Percentiles rank a stretch among this genome's conserved stretches.
phyloP scores from a whole-genome alignment of 1,140 invertebrate species.

The Vanessa tameamea region DNA sequence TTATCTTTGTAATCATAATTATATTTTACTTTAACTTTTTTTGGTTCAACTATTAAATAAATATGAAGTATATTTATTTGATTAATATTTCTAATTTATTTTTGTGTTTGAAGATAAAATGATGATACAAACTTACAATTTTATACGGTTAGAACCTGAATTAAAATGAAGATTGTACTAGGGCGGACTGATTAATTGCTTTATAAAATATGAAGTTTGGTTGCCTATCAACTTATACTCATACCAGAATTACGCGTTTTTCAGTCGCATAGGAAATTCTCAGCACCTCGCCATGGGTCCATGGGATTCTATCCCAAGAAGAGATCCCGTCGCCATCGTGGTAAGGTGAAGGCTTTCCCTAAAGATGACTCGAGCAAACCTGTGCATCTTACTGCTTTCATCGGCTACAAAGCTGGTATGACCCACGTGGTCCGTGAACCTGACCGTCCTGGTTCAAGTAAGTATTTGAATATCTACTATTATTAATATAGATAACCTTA shows the following conservation, averaged over 20 bases:
- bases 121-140: conserved; percentile 63
- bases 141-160: conserved; percentile 79
- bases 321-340: conserved; percentile 95
- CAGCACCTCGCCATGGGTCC: conserved; percentile 99
- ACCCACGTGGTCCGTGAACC: conserved; percentile 99
- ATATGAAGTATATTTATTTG: background rate
- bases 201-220: background rate
- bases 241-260: conserved; percentile 45
- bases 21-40: background rate
- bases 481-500: background rate
- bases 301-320: conserved; percentile 99
- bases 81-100: conserved; percentile 18
- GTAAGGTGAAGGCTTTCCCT: conserved; percentile 99
- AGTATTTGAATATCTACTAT: conserved; percentile 74
- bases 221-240: background rate
- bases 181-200: conserved; percentile 72
- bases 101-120: conserved; percentile 40
- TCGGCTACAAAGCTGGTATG: conserved; percentile 99
- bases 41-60: background rate
- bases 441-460: conserved; percentile 99
- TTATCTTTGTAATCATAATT: conserved; percentile 41
- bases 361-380: conserved; percentile 98
- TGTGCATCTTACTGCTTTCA: conserved; percentile 98
- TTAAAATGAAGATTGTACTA: conserved; percentile 74
- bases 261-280: conserved; percentile 99